A percentile compares a stretch with the other conserved stretches of the same genome.
Conservation (phyloP, 1,140 invertebrate genomes). For the Drosophila grimshawi region DNA sequence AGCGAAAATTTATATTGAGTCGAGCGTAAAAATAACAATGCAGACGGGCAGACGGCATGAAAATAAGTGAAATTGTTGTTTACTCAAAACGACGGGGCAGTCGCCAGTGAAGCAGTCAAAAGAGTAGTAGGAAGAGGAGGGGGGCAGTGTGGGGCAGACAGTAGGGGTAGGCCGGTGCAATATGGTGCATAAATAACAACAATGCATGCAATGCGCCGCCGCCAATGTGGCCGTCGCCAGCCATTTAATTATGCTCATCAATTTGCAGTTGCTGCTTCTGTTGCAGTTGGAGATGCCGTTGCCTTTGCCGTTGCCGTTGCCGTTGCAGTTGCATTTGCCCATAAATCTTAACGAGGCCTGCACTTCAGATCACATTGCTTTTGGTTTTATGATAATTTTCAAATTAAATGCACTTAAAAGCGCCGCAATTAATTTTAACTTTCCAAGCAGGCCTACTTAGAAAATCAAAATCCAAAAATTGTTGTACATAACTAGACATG, state of each 20-base stretch:
- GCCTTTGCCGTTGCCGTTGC: background rate
- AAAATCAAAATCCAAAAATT: constrained; percentile 53
- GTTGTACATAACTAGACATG: background rate
- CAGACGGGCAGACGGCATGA: constrained; percentile 78
- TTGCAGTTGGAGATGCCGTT: background rate
- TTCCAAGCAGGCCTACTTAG: constrained; percentile 44
- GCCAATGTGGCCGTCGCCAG: constrained; percentile 42
- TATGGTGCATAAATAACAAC: constrained; percentile 80
- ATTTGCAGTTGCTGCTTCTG: constrained; percentile 51
- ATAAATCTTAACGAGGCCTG: constrained; percentile 71
- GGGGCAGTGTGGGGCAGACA: too few species aligned
- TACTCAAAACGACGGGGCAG: constrained; percentile 63
- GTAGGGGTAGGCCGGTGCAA: constrained; percentile 32
- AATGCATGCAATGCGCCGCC: constrained; percentile 63
- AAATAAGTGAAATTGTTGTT: constrained; percentile 83
- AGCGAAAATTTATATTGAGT: constrained; percentile 78
- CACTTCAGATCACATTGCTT: constrained; percentile 25
- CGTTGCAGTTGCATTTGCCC: constrained; percentile 16
- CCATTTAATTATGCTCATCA: constrained; percentile 82
- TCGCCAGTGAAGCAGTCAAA: background rate
- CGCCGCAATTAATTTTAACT: constrained; percentile 63
- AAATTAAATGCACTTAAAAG: constrained; percentile 79
- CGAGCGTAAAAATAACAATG: constrained; percentile 83
- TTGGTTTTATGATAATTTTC: constrained; percentile 54
- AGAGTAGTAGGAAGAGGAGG: background rate